phyloP scores from a whole-genome alignment of 2,113 vertebrate genomes.

The Noctilio leporinus region DNA sequence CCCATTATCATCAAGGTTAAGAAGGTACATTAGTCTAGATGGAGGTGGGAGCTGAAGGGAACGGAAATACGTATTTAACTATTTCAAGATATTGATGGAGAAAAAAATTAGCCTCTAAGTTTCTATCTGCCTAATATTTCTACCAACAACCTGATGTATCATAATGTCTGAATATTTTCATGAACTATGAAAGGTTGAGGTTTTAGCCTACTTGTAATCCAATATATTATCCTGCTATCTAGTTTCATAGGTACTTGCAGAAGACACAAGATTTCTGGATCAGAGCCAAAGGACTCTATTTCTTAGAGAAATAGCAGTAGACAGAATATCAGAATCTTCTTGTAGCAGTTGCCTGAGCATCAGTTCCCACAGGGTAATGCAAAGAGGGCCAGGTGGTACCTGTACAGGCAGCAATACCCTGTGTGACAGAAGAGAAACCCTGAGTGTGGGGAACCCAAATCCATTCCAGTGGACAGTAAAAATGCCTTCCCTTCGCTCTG shows the following conservation, averaged over 20 bases:
- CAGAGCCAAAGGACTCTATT: background rate
- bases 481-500: background rate
- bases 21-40: conserved; percentile 15
- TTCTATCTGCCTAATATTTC: conserved; percentile 19
- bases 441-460: background rate
- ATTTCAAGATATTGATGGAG: conserved; percentile 26
- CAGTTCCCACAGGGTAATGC: background rate
- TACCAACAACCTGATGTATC: background rate
- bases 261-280: background rate
- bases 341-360: background rate
- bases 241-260: background rate
- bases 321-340: background rate
- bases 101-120: background rate
- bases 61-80: background rate
- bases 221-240: background rate
- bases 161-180: background rate
- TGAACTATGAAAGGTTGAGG: background rate
- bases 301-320: background rate
- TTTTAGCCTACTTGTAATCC: background rate
- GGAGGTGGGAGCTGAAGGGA: background rate
- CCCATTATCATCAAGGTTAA: conserved; percentile 25
- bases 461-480: background rate
- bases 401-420: background rate
- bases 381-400: background rate
- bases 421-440: background rate